Evolutionary conservation across 2,113 vertebrate species (phyloP).

Genomic region (Desmodus rotundus): DNA sequence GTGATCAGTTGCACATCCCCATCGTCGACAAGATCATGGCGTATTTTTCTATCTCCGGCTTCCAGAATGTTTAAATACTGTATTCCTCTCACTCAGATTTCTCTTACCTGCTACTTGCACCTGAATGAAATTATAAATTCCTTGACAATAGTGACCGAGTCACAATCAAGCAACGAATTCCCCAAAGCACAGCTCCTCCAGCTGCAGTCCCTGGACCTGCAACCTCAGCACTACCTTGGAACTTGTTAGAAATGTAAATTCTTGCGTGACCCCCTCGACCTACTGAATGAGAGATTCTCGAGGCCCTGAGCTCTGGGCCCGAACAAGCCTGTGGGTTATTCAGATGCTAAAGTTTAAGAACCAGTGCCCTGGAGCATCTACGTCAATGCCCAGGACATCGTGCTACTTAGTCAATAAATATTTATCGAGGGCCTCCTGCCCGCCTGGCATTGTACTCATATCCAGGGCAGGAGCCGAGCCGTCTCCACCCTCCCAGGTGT

Average conservation of each 20-base stretch:
- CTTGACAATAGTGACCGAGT: background rate
- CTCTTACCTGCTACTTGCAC: background rate
- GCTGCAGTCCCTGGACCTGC: background rate
- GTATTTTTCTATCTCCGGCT: background rate
- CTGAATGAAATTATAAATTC: background rate
- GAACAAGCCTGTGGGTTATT: background rate
- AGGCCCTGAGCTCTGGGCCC: background rate
- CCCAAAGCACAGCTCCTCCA: background rate
- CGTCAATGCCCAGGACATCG: background rate
- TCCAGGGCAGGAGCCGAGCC: background rate
- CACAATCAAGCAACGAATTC: background rate
- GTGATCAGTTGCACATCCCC: background rate
- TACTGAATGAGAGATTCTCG: background rate
- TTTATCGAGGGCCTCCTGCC: background rate
- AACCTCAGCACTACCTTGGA: background rate
- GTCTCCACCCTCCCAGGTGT: background rate
- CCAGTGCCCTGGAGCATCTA: background rate
- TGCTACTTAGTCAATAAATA: background rate
- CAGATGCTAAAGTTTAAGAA: background rate
- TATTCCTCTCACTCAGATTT: background rate
- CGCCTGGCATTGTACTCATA: background rate
- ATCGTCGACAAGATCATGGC: background rate
- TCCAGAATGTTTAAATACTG: background rate
- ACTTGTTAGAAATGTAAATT: constrained; percentile 13
- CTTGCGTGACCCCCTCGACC: background rate